Evolutionary conservation across 2,113 vertebrate genomes (phyloP).

Genomic region (Pionites leucogaster): DNA sequence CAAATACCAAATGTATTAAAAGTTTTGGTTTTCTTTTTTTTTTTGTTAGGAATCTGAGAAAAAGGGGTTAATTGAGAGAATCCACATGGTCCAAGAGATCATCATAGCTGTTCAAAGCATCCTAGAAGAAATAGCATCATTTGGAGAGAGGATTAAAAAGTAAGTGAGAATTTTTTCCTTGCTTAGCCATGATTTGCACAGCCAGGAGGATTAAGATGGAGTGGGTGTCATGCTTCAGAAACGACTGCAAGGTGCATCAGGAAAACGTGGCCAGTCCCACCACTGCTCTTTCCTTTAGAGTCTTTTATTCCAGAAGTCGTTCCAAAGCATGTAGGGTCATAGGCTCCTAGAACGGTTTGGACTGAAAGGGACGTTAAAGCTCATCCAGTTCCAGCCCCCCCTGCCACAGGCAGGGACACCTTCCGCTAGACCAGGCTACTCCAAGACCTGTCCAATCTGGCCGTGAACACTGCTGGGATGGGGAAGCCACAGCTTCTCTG

Average conservation of each 20-base stretch:
- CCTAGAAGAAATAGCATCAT: conserved; percentile 88
- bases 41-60: conserved; percentile 86
- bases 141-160: conserved; percentile 97
- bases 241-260: neutral
- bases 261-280: neutral
- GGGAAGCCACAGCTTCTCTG: neutral
- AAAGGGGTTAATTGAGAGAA: conserved; percentile 93
- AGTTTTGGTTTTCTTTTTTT: neutral
- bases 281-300: neutral
- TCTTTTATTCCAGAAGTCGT: neutral
- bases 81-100: conserved; percentile 97
- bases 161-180: conserved; percentile 66
- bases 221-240: neutral
- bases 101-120: conserved; percentile 89
- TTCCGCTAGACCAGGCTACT: neutral
- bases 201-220: neutral
- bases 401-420: neutral
- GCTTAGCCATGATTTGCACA: neutral
- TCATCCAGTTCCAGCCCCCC: neutral
- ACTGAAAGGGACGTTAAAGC: neutral
- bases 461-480: neutral
- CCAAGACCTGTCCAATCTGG: neutral
- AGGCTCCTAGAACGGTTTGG: neutral
- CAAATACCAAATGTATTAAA: neutral
- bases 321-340: neutral